Base-by-base conservation (phyloP, 2,113 vertebrate genomes). In the Parotia lawesii region DNA sequence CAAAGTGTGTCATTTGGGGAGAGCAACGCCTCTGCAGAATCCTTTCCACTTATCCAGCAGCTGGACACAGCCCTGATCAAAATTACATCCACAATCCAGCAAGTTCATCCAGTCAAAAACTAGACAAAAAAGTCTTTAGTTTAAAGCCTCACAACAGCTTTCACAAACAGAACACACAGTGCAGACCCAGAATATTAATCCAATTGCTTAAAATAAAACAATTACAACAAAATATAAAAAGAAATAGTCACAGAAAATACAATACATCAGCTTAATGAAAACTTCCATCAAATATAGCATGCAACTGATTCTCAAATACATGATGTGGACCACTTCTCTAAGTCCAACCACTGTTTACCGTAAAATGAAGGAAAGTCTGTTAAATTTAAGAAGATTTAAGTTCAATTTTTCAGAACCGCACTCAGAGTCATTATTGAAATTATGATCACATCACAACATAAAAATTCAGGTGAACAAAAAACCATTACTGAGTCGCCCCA, bases 21-120 rank as follows among this genome's bases (percentile, higher is more conserved):
- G 58, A 83, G 25, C 5, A 2, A 66, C 10, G 45, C 69, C 38
- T 71, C 76, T 51, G 61, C 16, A 54, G 44, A 94, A 86, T 50
- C 72, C 51, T 76, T 90, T 84, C 80, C 37, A 74, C 40, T 87
- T 51, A 67, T 4, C 57, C 77, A 91, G 73, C 94, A 95, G 94
- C 89, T 96, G 87, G 81, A 91, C 31, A 66, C 87, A 94, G 89
- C 65, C 87, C 48, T 53, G 25, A 78, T 60, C 53, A 81, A 84
- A 95, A 72, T 50, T 71, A 56, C 29, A 48, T 57, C 66, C 57
- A 86, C 65, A 93, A 77, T 42, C 57, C 80, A 84, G 25, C 25
- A 70, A 90, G 61, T 37, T 71, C 50, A 61, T 27, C 44, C 64
- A 84, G 69, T 76, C 92, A 88, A 93, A 80, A 78, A 19, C 0